Evolutionary conservation across 1,140 invertebrate genomes (phyloP).

Genomic region (Sesamia nonagrioides): DNA sequence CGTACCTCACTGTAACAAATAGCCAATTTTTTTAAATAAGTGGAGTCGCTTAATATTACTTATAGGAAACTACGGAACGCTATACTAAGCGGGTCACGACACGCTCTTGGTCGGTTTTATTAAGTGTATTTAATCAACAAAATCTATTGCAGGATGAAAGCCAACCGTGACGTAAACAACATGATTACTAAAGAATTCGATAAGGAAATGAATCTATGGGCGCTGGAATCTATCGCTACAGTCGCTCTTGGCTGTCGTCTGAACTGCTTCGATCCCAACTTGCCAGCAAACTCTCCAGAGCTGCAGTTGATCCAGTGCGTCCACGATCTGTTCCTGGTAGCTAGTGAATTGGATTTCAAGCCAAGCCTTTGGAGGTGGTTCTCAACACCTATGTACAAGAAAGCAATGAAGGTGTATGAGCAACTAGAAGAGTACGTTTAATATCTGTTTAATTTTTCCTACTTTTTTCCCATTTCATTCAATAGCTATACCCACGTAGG

Average conservation of each 20-base stretch:
- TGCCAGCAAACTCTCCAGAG: slow-evolving; percentile 87
- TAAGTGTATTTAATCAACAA: no score
- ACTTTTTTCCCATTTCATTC: no score
- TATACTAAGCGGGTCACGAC: no score
- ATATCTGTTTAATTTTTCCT: neutral
- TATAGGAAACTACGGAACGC: no score
- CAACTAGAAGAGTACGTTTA: slow-evolving; percentile 61
- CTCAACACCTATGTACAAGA: slow-evolving; percentile 87
- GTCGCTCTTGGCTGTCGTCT: slow-evolving; percentile 91
- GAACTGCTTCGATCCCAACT: slow-evolving; percentile 87
- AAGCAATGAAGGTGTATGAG: slow-evolving; percentile 80
- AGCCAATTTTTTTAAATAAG: no score
- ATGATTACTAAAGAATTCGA: slow-evolving; percentile 88
- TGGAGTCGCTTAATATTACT: no score
- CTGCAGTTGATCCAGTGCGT: slow-evolving; percentile 83
- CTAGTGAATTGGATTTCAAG: slow-evolving; percentile 89
- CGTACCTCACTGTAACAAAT: no score
- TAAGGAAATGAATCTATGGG: slow-evolving; percentile 90
- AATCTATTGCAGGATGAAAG: slow-evolving; percentile 83
- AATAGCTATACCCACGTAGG: no score
- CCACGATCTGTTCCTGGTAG: slow-evolving; percentile 88
- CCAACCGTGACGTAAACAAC: slow-evolving; percentile 84
- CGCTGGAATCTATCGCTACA: slow-evolving; percentile 90
- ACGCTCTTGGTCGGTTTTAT: no score
- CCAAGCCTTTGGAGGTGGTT: slow-evolving; percentile 89